Evolutionary conservation across 2,113 vertebrate species (phyloP).

Genomic region (Sinocyclocheilus grahami): DNA sequence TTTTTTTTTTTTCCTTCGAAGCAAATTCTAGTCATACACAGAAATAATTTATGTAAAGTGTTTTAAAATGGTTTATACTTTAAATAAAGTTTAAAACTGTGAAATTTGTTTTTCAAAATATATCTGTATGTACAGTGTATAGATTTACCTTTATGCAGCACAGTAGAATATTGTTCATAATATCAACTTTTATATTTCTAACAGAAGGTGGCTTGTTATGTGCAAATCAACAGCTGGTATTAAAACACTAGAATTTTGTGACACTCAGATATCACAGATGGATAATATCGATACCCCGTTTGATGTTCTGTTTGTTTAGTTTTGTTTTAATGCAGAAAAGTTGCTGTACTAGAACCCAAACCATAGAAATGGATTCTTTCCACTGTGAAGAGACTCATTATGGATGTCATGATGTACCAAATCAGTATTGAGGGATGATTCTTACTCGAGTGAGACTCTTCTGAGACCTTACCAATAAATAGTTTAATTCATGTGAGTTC

Average conservation of each 20-base stretch:
- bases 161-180: conserved; percentile 85
- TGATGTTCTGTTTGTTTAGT: conserved; percentile 72
- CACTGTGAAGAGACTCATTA: conserved; percentile 82
- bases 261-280: conserved; percentile 79
- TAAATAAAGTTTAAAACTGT: conserved; percentile 99
- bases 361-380: conserved; percentile 78
- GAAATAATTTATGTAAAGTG: conserved; percentile 99
- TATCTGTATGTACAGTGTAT: conserved; percentile 86
- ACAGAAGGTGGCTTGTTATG: conserved; percentile 84
- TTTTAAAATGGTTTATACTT: conserved; percentile 99
- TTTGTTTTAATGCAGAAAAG: conserved; percentile 68
- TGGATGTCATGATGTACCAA: conserved; percentile 85
- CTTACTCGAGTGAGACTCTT: conserved; percentile 80
- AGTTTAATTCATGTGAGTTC: conserved; percentile 75
- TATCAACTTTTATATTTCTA: conserved; percentile 87
- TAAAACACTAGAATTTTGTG: conserved; percentile 82
- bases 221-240: conserved; percentile 84
- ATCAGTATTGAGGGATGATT: conserved; percentile 82
- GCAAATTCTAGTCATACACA: conserved; percentile 99
- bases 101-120: conserved; percentile 88
- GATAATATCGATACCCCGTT: conserved; percentile 75
- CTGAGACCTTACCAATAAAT: conserved; percentile 83
- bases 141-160: conserved; percentile 84
- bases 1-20: conserved; percentile 82
- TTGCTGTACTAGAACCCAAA: conserved; percentile 79